Base-by-base conservation (phyloP, 2,113 vertebrate genomes). In the Aythya baeri region DNA sequence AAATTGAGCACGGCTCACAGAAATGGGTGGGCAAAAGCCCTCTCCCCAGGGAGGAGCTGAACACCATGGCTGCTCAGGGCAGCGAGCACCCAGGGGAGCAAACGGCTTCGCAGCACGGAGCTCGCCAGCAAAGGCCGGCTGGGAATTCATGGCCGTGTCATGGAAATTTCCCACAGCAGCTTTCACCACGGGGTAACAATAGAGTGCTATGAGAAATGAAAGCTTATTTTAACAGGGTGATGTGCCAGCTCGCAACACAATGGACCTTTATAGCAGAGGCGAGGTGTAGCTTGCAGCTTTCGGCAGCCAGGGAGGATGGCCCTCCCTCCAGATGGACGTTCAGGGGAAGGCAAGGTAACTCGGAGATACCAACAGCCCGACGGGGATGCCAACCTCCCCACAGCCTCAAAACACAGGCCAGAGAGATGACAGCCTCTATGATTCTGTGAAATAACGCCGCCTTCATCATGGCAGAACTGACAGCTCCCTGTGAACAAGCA, bases 131-230 rank as follows among this genome's bases (percentile, higher is more conserved):
- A 54, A 32, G 21, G 49, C 1, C 1, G 3, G 27, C 23, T 31
- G 79, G 6, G 9, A 50, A 79, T 83, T 88, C 41, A 59, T 34
- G 31, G 34, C 32, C 1, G 0, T 52, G 66, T 86, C 41, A 80
- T 44, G 90, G 94, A 91, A 91, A 93, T 90, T 93, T 88, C 93
- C 94, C 88, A 83, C 68, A 65, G 85, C 14, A 90, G 85, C 83
- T 91, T 96, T 83, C 55, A 88, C 72, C 83, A 71, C 9, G 13
- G 76, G 31, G 43, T 81, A 91, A 95, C 88, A 94, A 94, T 59
- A 80, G 82, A 14, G 59, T 88, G 57, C 85, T 93, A 68, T 88
- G 82, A 93, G 67, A 96, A 94, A 93, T 49, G 71, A 83, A 83
- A 94, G 82, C 63, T 85, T 85, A 49, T 78, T 80, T 59, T 46